phyloP scores from a whole-genome alignment of 2,113 vertebrate genomes.

The Cyprinus carpio region DNA sequence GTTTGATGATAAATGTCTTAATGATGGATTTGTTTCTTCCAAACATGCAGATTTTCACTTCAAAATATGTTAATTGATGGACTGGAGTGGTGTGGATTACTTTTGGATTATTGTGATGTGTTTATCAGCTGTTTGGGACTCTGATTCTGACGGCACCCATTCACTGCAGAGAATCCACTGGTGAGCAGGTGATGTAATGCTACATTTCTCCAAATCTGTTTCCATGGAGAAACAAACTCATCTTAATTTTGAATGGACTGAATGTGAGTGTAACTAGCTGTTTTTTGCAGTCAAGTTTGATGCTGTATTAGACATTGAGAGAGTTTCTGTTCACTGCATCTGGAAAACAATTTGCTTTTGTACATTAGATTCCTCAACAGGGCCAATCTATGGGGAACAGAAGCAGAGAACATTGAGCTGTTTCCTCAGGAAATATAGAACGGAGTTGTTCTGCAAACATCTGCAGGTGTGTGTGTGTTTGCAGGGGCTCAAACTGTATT shows the following conservation, averaged over 20 bases:
- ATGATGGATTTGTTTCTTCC: no score
- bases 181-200: no score
- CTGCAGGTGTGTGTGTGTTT: slow-evolving; percentile 14
- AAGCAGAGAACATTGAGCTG: not conserved
- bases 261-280: not conserved
- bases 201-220: no score
- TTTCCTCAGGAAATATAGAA: not conserved
- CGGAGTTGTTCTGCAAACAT: not conserved
- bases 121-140: no score
- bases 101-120: no score
- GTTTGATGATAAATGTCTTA: no score
- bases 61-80: no score
- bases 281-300: not conserved
- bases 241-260: not conserved
- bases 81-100: no score
- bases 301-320: not conserved
- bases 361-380: not conserved
- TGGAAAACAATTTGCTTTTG: not conserved
- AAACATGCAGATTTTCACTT: no score
- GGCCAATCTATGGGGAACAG: not conserved
- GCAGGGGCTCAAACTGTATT: not conserved
- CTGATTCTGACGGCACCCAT: no score
- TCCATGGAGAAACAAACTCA: not conserved
- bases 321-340: not conserved
- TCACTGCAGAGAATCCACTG: no score